Evolutionary conservation across 2,113 vertebrate species (phyloP), one percentile per base, ranked within the genome.

Genomic region (Anhinga rufa): DNA sequence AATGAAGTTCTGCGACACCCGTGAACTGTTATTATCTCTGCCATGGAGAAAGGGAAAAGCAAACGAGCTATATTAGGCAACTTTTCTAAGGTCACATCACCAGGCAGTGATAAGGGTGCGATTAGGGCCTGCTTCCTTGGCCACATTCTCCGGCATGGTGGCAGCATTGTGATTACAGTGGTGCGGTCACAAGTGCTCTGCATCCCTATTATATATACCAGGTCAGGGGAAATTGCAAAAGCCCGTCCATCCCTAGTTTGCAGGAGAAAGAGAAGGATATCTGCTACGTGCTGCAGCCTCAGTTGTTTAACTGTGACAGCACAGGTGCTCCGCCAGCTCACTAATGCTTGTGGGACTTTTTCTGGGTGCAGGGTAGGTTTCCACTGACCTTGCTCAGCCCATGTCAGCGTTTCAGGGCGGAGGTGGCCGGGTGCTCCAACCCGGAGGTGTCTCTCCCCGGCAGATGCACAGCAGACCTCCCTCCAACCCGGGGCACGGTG

Each of bases 1-100:
- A 96, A 93, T 91, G 92, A 91, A 95, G 93, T 83, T 90, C 87
- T 84, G 94, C 9, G 21, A 82, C 78, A 94, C 84, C 55, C 89
- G 4, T 77, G 86, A 90, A 40, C 85, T 76, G 40, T 87, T 79
- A 71, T 86, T 66, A 81, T 94, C 92, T 70, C 68, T 58, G 79
- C 78, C 58, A 5, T 1, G 13, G 90, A 42, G 93, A 60, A 72
- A 83, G 81, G 78, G 89, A 76, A 91, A 76, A 3, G 31, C 1
- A 34, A 75, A 60, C 15, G 8, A 86, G 71, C 78, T 80, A 49
- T 68, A 80, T 92, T 54, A 83, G 90, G 94, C 75, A 91, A 22
- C 89, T 85, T 34, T 76, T 79, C 46, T 86, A 81, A 95, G 91
- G 96, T 86, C 88, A 86, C 83, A 70, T 65, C 86, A 78, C 31